Evolutionary conservation across 2,797 vertebrate species (phyloP), one percentile per base, ranked within the genome.

Genomic region (Ctenochaetus hawaiiensis): DNA sequence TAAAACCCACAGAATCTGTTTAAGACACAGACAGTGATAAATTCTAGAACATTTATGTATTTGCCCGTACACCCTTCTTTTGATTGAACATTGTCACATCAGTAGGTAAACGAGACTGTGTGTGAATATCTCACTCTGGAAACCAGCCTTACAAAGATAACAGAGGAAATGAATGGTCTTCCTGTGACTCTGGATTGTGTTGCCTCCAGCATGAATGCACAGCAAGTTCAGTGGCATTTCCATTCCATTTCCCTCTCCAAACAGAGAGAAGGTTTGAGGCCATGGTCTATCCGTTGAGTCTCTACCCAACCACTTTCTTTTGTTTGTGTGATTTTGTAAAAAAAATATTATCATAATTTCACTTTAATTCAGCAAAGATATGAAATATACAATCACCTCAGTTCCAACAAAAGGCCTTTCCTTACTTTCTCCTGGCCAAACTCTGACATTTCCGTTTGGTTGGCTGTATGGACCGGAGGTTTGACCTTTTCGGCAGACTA

Each of bases 401-500:
- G 26, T 41, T 74, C 48, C 57, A 72, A 11, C 11, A 18, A 60
- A 77, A 73, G 18, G 26, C 47, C 23, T 43, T 67, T 49, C 20
- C 39, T 41, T 60, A n/a, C 39, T 51, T 72, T 34, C 52, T 45
- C 37, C 47, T 58, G 41, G 57, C 60, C 23, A 26, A 52, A 22
- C 41, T 30, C 16, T 90, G 83, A 85, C 80, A 85, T 87, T 87
- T 89, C 51, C 23, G 1, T 83, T 54, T 13, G 54, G 77, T 65
- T 68, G 68, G 53, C 67, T 44, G 48, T 49, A 52, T 48, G 23
- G 74, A 60, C 78, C 52, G 47, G 53, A 78, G 49, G 57, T 34
- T 48, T 87, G 85, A 89, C 90, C 91, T 91, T 90, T 89, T 71
- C 65, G 2, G 67, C 62, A 66, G 82, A 67, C 79, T 77, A 67